These are phyloP conservation scores for Akabosia matsudoensis DNA, from an alignment of 1,140 invertebrate species.

Conservation along the genomic window DNA sequence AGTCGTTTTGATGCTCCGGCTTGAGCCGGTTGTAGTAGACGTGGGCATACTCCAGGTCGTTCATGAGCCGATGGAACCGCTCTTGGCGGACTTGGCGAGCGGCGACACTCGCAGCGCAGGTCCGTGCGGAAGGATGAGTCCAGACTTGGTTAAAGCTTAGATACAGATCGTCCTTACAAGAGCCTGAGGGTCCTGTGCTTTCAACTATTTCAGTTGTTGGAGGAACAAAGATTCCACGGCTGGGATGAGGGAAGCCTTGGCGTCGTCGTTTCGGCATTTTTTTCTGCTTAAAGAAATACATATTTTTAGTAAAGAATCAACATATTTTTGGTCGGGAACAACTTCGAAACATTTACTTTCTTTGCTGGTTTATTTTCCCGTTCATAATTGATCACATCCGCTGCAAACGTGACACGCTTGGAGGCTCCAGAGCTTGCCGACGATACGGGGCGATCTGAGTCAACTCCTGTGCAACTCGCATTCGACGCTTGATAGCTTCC, in stretches of 20 bases:
- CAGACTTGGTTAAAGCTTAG: conserved; percentile 24
- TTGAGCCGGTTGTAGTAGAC: neutral
- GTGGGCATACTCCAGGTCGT: conserved; percentile 6
- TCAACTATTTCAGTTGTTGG: conserved; percentile 15
- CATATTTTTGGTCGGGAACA: neutral
- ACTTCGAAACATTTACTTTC: neutral
- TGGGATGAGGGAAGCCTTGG: conserved; percentile 11
- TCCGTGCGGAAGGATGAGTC: conserved; percentile 8
- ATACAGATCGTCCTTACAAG: conserved; percentile 17
- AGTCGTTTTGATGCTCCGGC: neutral
- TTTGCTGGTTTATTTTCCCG: conserved; percentile 35
- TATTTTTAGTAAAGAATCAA: neutral
- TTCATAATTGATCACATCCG: conserved; percentile 25
- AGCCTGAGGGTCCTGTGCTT: neutral
- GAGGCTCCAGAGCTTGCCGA: neutral
- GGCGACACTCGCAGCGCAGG: neutral
- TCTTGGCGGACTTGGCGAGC: neutral
- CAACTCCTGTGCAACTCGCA: neutral
- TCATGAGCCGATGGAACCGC: conserved; percentile 27
- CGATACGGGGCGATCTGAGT: neutral
- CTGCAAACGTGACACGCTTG: conserved; percentile 27
- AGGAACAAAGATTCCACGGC: conserved; percentile 24
- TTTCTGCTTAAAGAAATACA: neutral
- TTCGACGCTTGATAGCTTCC: neutral
- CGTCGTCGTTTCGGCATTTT: neutral